Evolutionary conservation across 2,797 vertebrate genomes (phyloP).

Genomic region (Leucoraja ocellata): DNA sequence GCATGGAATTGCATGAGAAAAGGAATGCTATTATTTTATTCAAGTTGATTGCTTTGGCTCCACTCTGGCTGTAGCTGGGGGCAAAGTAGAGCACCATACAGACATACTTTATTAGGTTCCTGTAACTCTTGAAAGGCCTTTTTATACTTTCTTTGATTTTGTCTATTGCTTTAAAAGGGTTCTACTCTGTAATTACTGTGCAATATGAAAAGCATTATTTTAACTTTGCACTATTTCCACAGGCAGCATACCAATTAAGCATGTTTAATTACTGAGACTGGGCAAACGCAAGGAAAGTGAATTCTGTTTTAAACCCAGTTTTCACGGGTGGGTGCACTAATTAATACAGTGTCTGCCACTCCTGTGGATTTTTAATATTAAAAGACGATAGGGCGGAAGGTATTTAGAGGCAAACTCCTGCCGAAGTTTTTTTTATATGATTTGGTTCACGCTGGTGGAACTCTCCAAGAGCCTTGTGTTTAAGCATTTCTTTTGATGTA

Average conservation of each 20-base stretch:
- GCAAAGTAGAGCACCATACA: constrained; percentile 68
- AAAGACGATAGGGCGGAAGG: constrained; percentile 65
- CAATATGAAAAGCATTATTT: constrained; percentile 79
- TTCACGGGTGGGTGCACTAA: constrained; percentile 77
- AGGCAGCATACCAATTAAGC: constrained; percentile 71
- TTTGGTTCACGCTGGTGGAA: constrained; percentile 63
- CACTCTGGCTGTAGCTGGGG: constrained; percentile 74
- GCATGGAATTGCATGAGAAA: constrained; percentile 69
- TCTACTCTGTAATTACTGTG: constrained; percentile 78
- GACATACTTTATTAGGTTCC: constrained; percentile 75
- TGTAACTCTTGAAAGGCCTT: constrained; percentile 72
- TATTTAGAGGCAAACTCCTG: constrained; percentile 62
- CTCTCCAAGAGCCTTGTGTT: constrained; percentile 49
- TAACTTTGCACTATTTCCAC: constrained; percentile 75
- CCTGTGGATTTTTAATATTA: constrained; percentile 60
- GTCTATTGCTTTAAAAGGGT: constrained; percentile 70
- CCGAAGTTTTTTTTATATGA: constrained; percentile 53
- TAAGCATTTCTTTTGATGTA: constrained; percentile 55
- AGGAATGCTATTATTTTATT: constrained; percentile 83
- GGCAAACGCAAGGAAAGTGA: constrained; percentile 51
- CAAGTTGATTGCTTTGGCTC: constrained; percentile 75
- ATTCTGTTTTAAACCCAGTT: constrained; percentile 64
- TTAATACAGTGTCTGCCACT: constrained; percentile 70
- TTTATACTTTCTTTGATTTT: constrained; percentile 75
- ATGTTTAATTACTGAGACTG: constrained; percentile 67